Base-by-base conservation (phyloP, 2,797 vertebrate species). In the Tadarida brasiliensis region DNA sequence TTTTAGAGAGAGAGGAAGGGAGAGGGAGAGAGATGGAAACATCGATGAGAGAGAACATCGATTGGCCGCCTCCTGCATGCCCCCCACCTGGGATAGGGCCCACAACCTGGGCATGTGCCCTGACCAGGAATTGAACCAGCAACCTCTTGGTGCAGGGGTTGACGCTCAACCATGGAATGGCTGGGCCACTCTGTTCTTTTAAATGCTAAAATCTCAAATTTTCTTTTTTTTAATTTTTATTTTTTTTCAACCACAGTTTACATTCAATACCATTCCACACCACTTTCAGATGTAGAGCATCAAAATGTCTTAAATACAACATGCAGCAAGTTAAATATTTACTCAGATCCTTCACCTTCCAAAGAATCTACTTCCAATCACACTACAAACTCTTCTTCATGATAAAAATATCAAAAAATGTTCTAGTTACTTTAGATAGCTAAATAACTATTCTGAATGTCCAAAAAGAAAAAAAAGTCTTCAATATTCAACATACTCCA, bases 181-280 rank as follows among this genome's bases (percentile, higher is more conserved):
- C 39, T 44, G 39, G 39, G 39, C 39, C 68, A 28, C 56, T 82
- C 56, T 56, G n/a, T 86, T 87, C 49, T 84, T 87, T 78, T 28
- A 93, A 94, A 73, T 63, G 49, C 63, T 61, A 93, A 14, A 65
- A 95, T 86, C 33, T 82, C 33, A 92, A 80, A 86, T 67, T 61
- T 63, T 87, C 33, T 77, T 71, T 15, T 47, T 77, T 56, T 30
- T 33, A 22, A 33, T 33, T 56, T 54, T 54, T 77, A 54, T 33
- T n/a, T 77, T 77, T 77, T 77, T 77, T 33, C 49, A 33, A 22
- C 74, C 49, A 33, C 49, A 33, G 51, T 54, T 77, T 56, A 77
- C n/a, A 56, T 16, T 78, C 76, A 78, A 35, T 56, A 56, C 11
- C 12, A 56, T 78, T 78, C 11, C 12, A 24, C n/a, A 78, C n/a